Conservation (phyloP, 2,113 vertebrate genomes). For the cattle (Bos taurus) region ARS-UCD2.0 NC_037344.1:61916001-61916500, state of each 20-base stretch:
- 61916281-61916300: neutral
- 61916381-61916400: constrained; percentile 21
- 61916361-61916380: neutral
- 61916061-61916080: neutral
- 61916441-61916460: neutral
- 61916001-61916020: neutral
- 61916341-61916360: neutral
- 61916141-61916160: neutral
- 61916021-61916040: neutral
- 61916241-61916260: neutral
- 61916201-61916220: neutral
- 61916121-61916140: neutral
- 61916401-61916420: neutral
- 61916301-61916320: constrained; percentile 28
- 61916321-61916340: neutral
- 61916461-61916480: neutral
- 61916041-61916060: neutral
- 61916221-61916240: neutral
- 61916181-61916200: neutral
- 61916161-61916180: neutral
- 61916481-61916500: constrained; percentile 32
- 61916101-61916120: neutral
- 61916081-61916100: neutral
- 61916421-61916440: neutral
- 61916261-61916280: neutral